phyloP scores from a whole-genome alignment of 2,888 invertebrate genomes.

The Dynastes hyllus region DNA sequence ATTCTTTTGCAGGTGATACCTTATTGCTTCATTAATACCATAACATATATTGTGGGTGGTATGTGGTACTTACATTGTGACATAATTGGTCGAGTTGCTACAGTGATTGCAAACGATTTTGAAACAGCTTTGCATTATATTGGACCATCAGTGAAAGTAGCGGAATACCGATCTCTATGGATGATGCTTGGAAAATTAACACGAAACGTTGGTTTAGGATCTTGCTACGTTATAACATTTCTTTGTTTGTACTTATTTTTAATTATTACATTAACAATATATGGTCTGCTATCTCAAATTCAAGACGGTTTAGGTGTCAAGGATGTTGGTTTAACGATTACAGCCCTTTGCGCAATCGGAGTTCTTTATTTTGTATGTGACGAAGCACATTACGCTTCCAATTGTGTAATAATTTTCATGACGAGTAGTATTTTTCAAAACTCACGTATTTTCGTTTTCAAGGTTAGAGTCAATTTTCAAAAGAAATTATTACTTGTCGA shows the following conservation, averaged over 20 bases:
- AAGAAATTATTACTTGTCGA: slow-evolving; percentile 83
- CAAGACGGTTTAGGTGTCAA: slow-evolving; percentile 83
- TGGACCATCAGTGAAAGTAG: slow-evolving; percentile 80
- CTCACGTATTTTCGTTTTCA: slow-evolving; percentile 38
- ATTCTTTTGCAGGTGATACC: slow-evolving; percentile 73
- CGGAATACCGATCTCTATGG: slow-evolving; percentile 82
- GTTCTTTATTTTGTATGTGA: slow-evolving; percentile 83
- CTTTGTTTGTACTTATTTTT: slow-evolving; percentile 81
- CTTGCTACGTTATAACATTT: slow-evolving; percentile 81
- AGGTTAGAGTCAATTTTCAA: slow-evolving; percentile 82
- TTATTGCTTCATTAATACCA: slow-evolving; percentile 80
- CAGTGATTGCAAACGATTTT: slow-evolving; percentile 80
- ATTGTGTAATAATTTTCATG: slow-evolving; percentile 74
- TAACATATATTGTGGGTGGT: slow-evolving; percentile 81
- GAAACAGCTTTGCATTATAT: slow-evolving; percentile 80
- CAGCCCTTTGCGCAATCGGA: slow-evolving; percentile 78
- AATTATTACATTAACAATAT: slow-evolving; percentile 83
- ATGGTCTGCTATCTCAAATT: slow-evolving; percentile 82
- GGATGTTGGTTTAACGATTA: slow-evolving; percentile 81
- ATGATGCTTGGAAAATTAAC: slow-evolving; percentile 80
- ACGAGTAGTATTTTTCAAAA: no score
- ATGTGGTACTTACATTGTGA: slow-evolving; percentile 83
- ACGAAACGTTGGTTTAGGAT: slow-evolving; percentile 79
- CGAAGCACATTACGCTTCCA: slow-evolving; percentile 83
- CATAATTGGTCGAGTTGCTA: slow-evolving; percentile 78